These are phyloP conservation scores for Eudasyphora cyanicolor DNA, from an alignment of 2,888 invertebrate species.

Conservation along the genomic window DNA sequence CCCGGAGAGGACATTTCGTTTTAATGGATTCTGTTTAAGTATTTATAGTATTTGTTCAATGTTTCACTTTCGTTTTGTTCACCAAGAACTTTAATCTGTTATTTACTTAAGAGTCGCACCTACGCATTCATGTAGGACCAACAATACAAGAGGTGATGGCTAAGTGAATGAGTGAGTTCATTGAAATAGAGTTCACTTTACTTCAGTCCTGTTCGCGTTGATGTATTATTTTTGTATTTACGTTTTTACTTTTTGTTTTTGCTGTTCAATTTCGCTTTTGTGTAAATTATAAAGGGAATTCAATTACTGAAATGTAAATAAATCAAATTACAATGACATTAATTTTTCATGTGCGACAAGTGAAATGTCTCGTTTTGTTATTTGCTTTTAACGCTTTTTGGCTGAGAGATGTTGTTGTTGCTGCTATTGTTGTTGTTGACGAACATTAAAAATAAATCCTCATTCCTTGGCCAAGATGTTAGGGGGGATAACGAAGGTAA, in stretches of 20 bases:
- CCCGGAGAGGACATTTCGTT: neutral
- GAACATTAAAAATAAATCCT: neutral
- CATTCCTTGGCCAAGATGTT: neutral
- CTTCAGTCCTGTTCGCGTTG: no score
- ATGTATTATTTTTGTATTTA: neutral
- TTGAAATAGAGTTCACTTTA: neutral
- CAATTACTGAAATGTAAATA: conserved; percentile 49
- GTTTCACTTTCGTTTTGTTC: neutral
- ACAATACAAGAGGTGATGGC: neutral
- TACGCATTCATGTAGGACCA: neutral
- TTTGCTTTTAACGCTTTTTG: conserved; percentile 18
- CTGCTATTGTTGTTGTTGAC: neutral
- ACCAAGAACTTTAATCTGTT: neutral
- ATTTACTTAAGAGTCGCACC: neutral
- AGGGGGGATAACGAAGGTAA: neutral
- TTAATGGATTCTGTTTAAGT: neutral
- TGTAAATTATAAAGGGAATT: conserved; percentile 39
- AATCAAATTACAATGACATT: conserved; percentile 46
- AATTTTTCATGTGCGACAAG: conserved; percentile 35
- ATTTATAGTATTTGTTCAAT: neutral
- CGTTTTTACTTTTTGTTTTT: no score
- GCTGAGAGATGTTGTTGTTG: neutral
- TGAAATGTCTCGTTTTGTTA: conserved; percentile 34
- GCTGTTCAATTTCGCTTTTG: neutral
- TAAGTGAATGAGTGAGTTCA: neutral